These are phyloP conservation scores for Clarias magur DNA, from an alignment of 2,113 vertebrate genomes.

Conservation along the genomic window DNA sequence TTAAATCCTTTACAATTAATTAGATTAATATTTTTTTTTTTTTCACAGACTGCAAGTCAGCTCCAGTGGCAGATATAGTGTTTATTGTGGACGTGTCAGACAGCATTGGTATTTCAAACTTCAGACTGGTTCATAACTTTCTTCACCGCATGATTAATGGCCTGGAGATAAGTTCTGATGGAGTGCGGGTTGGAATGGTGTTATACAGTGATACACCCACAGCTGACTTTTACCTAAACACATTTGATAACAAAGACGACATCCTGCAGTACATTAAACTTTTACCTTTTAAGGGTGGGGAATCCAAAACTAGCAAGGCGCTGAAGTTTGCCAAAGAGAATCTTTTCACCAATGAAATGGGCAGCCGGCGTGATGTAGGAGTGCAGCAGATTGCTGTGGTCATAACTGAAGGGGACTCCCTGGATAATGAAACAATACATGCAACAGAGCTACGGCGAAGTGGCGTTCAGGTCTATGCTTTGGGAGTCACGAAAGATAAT, in stretches of 20 bases:
- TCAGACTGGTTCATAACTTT: slow-evolving; percentile 73
- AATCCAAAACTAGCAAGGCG: slow-evolving; percentile 69
- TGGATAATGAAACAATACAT: no score
- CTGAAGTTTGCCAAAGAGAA: no score
- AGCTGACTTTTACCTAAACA: slow-evolving; percentile 72
- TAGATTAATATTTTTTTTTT: slow-evolving; percentile 33
- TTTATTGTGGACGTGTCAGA: slow-evolving; percentile 82
- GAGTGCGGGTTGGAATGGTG: slow-evolving; percentile 75
- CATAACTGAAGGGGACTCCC: no score
- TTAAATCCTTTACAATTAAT: neutral
- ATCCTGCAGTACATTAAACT: slow-evolving; percentile 75
- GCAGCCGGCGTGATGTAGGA: no score
- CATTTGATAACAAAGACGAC: slow-evolving; percentile 65
- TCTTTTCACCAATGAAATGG: no score
- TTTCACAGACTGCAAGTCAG: slow-evolving; percentile 73
- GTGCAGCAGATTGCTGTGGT: no score
- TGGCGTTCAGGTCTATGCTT: no score
- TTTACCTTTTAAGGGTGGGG: slow-evolving; percentile 70
- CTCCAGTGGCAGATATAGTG: slow-evolving; percentile 75
- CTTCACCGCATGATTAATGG: slow-evolving; percentile 71
- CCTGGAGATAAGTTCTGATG: slow-evolving; percentile 58
- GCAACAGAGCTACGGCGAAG: no score
- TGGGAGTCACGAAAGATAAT: no score
- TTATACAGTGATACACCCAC: slow-evolving; percentile 64
- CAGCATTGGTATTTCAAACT: slow-evolving; percentile 62